phyloP scores from a whole-genome alignment of 2,888 invertebrate genomes.

The Caenorhabditis sp. region DNA sequence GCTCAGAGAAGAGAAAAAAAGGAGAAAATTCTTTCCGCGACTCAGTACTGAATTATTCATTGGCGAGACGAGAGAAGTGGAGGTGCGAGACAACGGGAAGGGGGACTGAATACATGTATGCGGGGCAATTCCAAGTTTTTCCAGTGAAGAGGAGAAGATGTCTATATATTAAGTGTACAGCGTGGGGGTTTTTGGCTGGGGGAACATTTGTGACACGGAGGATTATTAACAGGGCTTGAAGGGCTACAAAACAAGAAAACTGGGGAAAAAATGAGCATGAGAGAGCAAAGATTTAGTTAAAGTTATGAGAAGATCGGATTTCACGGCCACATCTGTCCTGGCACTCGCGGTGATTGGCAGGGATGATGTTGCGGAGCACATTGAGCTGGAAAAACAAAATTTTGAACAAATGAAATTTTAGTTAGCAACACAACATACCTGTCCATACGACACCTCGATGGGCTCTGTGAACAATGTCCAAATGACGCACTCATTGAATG shows the following conservation, averaged over 20 bases:
- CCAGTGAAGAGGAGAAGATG: not conserved
- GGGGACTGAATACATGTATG: not conserved
- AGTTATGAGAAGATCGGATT: conserved; percentile 68
- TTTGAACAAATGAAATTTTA: not conserved
- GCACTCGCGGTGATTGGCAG: conserved; percentile 74
- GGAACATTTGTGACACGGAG: no score
- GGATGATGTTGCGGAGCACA: conserved; percentile 74
- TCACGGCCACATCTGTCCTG: conserved; percentile 75
- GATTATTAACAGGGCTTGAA: conserved; percentile 5
- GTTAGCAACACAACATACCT: conserved; percentile 68
- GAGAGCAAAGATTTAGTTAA: conserved; percentile 16
- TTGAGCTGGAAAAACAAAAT: conserved; percentile 69
- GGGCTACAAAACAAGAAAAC: not conserved
- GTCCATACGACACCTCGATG: conserved; percentile 81
- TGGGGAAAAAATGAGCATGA: not conserved
- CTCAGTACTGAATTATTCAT: conserved; percentile 47
- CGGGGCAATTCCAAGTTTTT: not conserved
- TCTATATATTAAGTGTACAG: not conserved
- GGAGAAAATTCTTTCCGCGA: conserved; percentile 5
- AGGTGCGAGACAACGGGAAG: no score
- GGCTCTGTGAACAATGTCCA: conserved; percentile 84
- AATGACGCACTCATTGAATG: conserved; percentile 83
- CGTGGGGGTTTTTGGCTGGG: not conserved
- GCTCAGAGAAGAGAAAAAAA: not conserved
- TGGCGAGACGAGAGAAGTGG: conserved; percentile 16